Conservation (phyloP, 2,113 vertebrate species). For the Eclectus roratus region DNA sequence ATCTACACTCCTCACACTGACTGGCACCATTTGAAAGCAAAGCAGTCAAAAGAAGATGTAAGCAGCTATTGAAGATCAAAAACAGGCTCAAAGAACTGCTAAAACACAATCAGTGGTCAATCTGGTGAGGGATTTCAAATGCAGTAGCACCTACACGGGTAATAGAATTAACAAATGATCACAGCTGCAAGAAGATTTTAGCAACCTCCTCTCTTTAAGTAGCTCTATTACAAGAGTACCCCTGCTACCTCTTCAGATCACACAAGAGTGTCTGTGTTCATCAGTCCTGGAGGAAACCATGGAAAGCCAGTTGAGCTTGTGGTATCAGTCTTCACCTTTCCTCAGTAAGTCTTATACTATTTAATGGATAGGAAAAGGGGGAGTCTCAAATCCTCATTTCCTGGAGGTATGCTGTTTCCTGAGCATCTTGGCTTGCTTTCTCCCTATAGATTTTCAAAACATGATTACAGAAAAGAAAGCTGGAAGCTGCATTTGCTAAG, state of each 20-base stretch:
- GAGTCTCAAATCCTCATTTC: not conserved
- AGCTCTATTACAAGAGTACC: not conserved
- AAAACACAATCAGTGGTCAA: conserved; percentile 40
- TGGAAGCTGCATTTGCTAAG: not conserved
- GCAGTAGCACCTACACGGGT: not conserved
- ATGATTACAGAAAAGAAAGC: not conserved
- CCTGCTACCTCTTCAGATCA: not conserved
- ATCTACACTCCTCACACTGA: not conserved
- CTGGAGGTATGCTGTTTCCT: not conserved
- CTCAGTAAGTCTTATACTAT: not conserved
- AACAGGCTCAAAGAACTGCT: conserved; percentile 29
- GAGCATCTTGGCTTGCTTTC: not conserved
- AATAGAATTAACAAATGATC: conserved; percentile 44
- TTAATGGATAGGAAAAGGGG: not conserved
- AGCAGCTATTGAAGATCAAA: conserved; percentile 43
- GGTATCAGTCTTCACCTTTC: not conserved
- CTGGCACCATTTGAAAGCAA: conserved; percentile 34
- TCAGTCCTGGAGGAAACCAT: not conserved
- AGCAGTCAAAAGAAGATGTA: conserved; percentile 49
- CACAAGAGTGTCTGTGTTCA: not conserved
- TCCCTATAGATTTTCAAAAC: not conserved
- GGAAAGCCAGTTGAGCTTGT: not conserved
- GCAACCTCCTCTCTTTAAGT: not conserved
- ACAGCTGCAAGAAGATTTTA: not conserved
- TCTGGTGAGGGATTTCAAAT: conserved; percentile 23